Percentiles rank a stretch among this genome's conserved stretches.
Conservation (phyloP, 92 coral and sea anemone species). For the Bergia puertoricense region DNA sequence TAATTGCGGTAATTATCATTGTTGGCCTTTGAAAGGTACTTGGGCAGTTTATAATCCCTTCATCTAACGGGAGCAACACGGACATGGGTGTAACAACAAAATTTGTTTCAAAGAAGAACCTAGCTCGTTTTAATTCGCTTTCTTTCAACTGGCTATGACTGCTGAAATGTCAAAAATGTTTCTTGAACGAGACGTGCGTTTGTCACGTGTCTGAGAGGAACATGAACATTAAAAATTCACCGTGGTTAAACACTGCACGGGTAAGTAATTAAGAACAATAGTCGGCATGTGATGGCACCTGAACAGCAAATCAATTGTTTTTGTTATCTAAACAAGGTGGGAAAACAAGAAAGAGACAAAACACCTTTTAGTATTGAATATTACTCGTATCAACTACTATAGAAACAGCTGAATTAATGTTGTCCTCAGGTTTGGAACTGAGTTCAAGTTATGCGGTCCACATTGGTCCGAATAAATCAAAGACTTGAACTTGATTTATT, state of each 20-base stretch:
- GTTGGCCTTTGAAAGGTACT: background rate
- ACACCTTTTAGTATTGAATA: background rate
- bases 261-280: background rate
- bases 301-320: background rate
- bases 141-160: no score
- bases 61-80: background rate
- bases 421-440: background rate
- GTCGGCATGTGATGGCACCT: background rate
- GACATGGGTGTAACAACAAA: background rate
- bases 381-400: background rate
- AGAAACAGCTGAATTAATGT: background rate
- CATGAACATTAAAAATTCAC: background rate
- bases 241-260: background rate
- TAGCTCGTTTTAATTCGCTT: background rate
- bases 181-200: background rate
- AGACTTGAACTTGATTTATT: background rate
- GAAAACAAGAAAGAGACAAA: background rate
- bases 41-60: background rate
- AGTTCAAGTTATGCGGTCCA: background rate
- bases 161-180: background rate
- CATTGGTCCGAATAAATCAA: background rate
- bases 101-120: no score
- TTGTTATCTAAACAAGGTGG: background rate
- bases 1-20: background rate
- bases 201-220: background rate